Evolutionary conservation across 2,113 vertebrate genomes (phyloP).

Genomic region (Rallus limicola): DNA sequence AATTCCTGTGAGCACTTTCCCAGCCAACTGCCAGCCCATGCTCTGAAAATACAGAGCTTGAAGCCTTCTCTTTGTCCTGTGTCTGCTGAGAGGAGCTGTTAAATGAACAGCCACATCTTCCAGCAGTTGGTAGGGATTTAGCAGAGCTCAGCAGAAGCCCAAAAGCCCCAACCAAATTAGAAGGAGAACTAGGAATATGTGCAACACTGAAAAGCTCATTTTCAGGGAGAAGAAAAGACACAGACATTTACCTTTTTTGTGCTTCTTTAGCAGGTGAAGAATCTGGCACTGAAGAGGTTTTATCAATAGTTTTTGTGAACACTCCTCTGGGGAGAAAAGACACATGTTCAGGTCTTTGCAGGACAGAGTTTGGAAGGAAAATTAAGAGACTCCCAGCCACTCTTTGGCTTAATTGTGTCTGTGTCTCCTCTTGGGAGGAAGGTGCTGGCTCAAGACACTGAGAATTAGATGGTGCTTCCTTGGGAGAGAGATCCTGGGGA

Average conservation of each 20-base stretch:
- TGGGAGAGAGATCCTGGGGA: not conserved
- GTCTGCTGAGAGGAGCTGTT: not conserved
- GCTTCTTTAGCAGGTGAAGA: constrained; percentile 24
- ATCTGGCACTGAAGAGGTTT: constrained; percentile 1
- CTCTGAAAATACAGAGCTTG: fast-evolving
- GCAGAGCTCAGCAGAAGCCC: not conserved
- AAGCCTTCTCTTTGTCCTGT: not conserved
- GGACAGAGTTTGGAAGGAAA: not conserved
- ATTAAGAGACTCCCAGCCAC: not conserved
- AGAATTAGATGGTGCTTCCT: not conserved
- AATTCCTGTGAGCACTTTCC: fast-evolving
- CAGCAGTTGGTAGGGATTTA: not conserved
- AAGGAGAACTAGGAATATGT: not conserved
- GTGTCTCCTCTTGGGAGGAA: not conserved
- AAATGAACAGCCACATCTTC: not conserved
- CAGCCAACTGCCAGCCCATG: not conserved
- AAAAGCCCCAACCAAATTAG: not conserved
- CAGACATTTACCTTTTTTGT: constrained; percentile 59
- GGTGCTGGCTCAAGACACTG: not conserved
- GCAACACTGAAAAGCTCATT: not conserved
- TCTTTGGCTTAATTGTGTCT: not conserved
- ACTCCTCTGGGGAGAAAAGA: constrained; percentile 68
- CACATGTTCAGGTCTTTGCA: not conserved
- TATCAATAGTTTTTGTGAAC: constrained; percentile 78
- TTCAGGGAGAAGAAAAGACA: not conserved